Base-by-base conservation (phyloP, 2,113 vertebrate species). In the Ammodytes marinus region DNA sequence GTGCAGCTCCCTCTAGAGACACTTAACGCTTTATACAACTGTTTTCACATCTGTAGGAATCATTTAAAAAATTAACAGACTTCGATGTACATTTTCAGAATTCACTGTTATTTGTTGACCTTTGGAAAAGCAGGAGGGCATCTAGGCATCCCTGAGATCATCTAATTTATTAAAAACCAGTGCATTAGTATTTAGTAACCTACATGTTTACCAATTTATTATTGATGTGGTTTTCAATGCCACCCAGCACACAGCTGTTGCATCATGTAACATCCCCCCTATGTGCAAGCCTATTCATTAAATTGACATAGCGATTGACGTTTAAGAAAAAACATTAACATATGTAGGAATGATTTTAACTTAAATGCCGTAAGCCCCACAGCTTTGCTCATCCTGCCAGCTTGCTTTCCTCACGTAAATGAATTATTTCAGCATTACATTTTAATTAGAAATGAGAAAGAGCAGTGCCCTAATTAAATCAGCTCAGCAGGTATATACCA, bases 361-460 rank as follows among this genome's bases (percentile, higher is more conserved):
- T 39, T 55, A n/a, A 19, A 47, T 64, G 14, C 47, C 10, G 7
- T 45, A 45, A 37, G 2, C 37, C 3, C 13, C 27, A 27, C 27
- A 49, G 49, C 42, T 45, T 68, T 79, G 39, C 35, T 67, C 58
- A 78, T 57, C 55, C 52, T 46, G 72, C 73, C 79, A 63, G 27
- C 79, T 58, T 72, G 57, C 69, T 82, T 73, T 67, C 57, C 61
- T 65, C 55, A 50, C 49, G 85, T 84, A 37, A 35, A 86, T 86
- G 75, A 65, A 74, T 85, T 74, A 81, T 79, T 70, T 55, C 68
- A 67, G 50, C 72, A 85, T 86, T 27, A 57, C 65, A 59, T 63
- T 74, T 88, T 85, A 86, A 91, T 92, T 74, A 79, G 69, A 78
- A 84, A 59, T 82, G 83, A 87, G 74, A 69, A 82, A 77, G 78